Conservation (phyloP, 2,113 vertebrate species). For the Mungos mungo region DNA sequence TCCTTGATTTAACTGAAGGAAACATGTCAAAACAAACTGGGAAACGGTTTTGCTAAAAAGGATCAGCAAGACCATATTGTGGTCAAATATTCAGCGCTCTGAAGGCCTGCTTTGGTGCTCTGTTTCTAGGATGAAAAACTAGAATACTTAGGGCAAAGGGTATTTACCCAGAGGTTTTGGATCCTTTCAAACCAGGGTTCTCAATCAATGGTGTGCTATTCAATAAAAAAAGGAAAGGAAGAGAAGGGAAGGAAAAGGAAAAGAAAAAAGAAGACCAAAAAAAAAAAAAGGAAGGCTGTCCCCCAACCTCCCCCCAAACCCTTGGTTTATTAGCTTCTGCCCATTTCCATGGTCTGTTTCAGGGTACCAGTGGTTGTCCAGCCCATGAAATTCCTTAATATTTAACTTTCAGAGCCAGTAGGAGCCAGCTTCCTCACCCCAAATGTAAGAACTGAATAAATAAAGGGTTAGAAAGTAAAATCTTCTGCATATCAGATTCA, state of each 20-base stretch:
- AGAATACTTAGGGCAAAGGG: not conserved
- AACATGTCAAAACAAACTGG: slow-evolving; percentile 17
- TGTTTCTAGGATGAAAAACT: not conserved
- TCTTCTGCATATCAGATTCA: not conserved
- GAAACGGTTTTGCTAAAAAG: not conserved
- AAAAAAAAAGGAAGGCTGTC: no score
- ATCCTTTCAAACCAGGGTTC: not conserved
- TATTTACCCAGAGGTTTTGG: not conserved
- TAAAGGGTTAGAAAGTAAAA: not conserved
- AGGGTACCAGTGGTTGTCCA: not conserved
- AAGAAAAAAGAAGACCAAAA: not conserved
- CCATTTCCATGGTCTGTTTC: not conserved
- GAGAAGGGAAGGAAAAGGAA: no score
- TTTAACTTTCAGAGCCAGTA: not conserved
- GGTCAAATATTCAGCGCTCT: not conserved
- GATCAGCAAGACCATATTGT: not conserved
- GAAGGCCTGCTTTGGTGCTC: not conserved
- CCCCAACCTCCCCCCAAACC: not conserved
- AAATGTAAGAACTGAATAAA: not conserved
- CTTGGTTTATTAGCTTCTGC: not conserved
- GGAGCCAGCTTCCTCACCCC: not conserved
- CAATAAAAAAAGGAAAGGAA: not conserved
- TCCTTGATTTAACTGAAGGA: slow-evolving; percentile 9
- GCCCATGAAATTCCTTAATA: not conserved
- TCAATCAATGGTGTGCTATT: not conserved